Evolutionary conservation across 2,888 invertebrate genomes (phyloP).

Genomic region (Caenorhabditis sp.): DNA sequence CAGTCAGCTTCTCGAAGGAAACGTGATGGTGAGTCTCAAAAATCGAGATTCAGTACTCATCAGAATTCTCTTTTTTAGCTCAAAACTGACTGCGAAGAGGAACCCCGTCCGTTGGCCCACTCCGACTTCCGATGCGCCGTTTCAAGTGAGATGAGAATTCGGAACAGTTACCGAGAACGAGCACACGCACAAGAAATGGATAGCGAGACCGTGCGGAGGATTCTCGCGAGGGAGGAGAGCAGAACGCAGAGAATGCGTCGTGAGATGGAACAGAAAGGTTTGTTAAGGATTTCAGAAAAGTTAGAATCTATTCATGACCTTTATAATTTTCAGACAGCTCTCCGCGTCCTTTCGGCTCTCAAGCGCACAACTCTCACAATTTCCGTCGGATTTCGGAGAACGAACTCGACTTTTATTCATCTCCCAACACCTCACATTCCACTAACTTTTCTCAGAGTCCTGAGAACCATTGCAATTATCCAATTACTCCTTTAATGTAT

Average conservation of each 20-base stretch:
- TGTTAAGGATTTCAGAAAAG: no score
- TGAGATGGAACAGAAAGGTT: no score
- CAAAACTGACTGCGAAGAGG: no score
- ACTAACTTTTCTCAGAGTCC: no score
- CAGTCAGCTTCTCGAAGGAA: slow-evolving; percentile 15
- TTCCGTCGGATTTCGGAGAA: no score
- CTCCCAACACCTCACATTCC: no score
- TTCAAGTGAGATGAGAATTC: slow-evolving; percentile 12
- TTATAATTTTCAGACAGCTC: neutral
- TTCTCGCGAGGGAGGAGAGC: slow-evolving; percentile 10
- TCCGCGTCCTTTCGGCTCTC: neutral
- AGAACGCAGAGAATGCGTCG: no score
- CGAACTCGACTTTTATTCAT: no score
- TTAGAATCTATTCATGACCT: neutral
- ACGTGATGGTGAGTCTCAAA: neutral
- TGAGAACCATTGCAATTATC: no score
- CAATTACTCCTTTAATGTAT: no score
- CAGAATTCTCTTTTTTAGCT: no score
- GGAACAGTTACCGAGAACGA: slow-evolving; percentile 22
- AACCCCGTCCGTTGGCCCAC: slow-evolving; percentile 13
- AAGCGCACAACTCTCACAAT: neutral
- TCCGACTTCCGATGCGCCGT: slow-evolving; percentile 15
- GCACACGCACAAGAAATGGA: slow-evolving; percentile 19
- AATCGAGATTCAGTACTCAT: no score
- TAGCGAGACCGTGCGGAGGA: slow-evolving; percentile 9